Base-by-base conservation (phyloP, 2,888 invertebrate genomes). In the Tolmerus cingulatus region DNA sequence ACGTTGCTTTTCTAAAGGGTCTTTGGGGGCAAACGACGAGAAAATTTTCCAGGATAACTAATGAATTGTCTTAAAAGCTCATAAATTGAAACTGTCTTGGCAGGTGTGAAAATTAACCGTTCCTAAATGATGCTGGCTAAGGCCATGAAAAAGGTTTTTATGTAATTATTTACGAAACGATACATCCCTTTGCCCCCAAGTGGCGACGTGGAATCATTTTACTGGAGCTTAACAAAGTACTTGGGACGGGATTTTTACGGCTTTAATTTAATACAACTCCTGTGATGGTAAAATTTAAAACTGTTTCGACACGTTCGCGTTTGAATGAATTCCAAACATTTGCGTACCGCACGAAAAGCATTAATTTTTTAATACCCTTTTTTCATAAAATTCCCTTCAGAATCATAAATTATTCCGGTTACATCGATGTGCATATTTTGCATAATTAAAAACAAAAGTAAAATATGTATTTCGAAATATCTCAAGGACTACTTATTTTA, bases 41-140 rank as follows among this genome's bases (percentile, higher is more conserved):
- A 51, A 81, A 27, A 37, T 74, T 84, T 84, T 74, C 66, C 84
- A 23, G 74, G 84, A 23, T 27, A 85, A 74, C 43, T 74, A 85
- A 85, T 85, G 85, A 85, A 85, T 85, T 85, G 85, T 85, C 85
- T 85, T 85, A 74, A 74, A 85, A 85, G 85, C 85, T 85, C 74
- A 85, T 85, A 74, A 85, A 74, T 85, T 85, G 85, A 85, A 82
- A 85, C 85, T 23, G 74, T 85, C 74, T 57, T 84, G 85, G 85
- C 85, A 85, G 85, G 85, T 85, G 85, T 85, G 85, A 85, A 85
- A 85, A 74, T 85, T 85, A 85, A 74, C 74, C 30, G 85, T 43
- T 46, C 85, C 74, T 74, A 84, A 30, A 74, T 27, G 55, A 81
- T 55, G 66, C 66, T 51, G 27, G 85, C 19, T 23, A 74, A 74